A percentile compares a stretch with the other conserved stretches of the same genome.
These are phyloP conservation scores for Ia io DNA, from an alignment of 2,113 vertebrate species.

Conservation along the genomic window DNA sequence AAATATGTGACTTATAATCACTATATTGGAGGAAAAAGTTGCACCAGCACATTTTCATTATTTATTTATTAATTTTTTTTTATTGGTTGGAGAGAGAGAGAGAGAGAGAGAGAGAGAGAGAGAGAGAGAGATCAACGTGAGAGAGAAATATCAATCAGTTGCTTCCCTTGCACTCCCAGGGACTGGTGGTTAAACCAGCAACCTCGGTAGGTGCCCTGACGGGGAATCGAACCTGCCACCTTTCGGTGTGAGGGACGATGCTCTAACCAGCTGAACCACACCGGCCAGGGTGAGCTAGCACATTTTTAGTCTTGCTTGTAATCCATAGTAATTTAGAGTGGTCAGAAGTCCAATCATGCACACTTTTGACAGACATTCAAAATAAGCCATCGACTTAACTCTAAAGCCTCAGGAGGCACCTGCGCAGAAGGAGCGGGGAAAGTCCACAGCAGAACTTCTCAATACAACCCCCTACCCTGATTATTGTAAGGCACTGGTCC, in stretches of 20 bases:
- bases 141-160: no score
- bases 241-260: no score
- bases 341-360: slow-evolving; percentile 23
- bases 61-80: no score
- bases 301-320: slow-evolving; percentile 23
- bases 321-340: neutral
- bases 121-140: no score
- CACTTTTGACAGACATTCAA: neutral
- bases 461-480: neutral
- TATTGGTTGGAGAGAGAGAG: no score
- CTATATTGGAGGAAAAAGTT: slow-evolving; percentile 42
- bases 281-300: neutral
- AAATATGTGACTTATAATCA: slow-evolving; percentile 17
- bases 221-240: no score
- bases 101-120: no score
- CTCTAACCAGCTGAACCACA: no score
- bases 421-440: neutral
- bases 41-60: slow-evolving; percentile 6
- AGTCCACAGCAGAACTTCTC: neutral
- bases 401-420: neutral
- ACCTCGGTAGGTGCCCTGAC: no score
- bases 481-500: neutral
- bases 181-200: no score
- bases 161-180: no score
- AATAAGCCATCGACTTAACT: slow-evolving; percentile 6